Conservation (phyloP, 2,113 vertebrate genomes). For the Cynoglossus semilaevis region DNA sequence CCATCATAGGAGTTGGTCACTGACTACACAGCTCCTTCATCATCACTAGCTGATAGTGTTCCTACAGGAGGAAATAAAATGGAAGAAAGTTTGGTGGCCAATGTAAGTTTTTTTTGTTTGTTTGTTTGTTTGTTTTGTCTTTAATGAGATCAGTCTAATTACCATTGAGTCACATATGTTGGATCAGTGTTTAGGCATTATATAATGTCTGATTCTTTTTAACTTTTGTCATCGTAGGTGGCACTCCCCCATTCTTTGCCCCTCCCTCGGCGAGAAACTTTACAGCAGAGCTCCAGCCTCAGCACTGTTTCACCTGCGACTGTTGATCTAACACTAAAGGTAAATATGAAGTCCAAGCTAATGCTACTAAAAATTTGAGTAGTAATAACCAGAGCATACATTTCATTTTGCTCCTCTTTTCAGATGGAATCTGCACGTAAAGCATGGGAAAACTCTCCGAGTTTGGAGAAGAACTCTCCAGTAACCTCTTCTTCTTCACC, state of each 20-base stretch:
- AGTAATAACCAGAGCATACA: not conserved
- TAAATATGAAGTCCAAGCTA: constrained; percentile 43
- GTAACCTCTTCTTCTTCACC: constrained; percentile 89
- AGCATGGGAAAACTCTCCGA: constrained; percentile 98
- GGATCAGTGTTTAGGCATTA: not conserved
- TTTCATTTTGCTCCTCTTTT: constrained; percentile 14
- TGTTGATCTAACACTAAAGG: constrained; percentile 97
- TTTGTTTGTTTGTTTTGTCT: no score
- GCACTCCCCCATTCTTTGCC: constrained; percentile 91
- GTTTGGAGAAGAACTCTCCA: constrained; percentile 90
- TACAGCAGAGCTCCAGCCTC: constrained; percentile 93
- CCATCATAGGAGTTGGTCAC: constrained; percentile 91
- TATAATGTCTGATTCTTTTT: not conserved
- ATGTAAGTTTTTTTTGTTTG: constrained; percentile 85
- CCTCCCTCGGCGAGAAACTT: constrained; percentile 90
- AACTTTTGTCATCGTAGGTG: constrained; percentile 77
- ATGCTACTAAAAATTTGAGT: not conserved
- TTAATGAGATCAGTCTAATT: not conserved
- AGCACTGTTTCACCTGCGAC: constrained; percentile 95
- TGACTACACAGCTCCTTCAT: constrained; percentile 95
- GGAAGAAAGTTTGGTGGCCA: constrained; percentile 93
- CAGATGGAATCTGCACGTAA: constrained; percentile 99
- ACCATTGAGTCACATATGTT: rapidly evolving
- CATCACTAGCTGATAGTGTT: constrained; percentile 89
- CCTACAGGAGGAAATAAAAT: constrained; percentile 89